Evolutionary conservation across 2,888 invertebrate genomes (phyloP), one percentile per base, ranked within the genome.

Genomic region (Acrocera orbiculus): DNA sequence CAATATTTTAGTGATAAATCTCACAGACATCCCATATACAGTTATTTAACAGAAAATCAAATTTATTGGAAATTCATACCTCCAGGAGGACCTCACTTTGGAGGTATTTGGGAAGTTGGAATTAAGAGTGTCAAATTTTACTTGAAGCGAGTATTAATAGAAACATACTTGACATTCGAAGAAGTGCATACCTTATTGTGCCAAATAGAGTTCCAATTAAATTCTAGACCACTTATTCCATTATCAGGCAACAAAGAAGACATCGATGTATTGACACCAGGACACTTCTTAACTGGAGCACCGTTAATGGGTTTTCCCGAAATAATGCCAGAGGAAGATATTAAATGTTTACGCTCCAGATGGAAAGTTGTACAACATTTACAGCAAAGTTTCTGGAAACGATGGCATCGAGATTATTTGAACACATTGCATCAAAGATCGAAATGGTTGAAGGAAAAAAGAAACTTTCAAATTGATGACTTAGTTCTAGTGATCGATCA

Each of bases 171-270:
- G 5, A 25, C 30, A 4, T 37, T 31, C 13, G 44, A 48, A 35
- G 46, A 52, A 31, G 36, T 47, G 16, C 16, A 34, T 13, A 50
- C 47, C 3, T 13, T 47, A 1, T 11, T 42, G 4, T 33, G 36
- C 14, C 45, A 46, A 35, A 41, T 47, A n/a, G 46, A 27, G 14
- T 23, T 22, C 9, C 14, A 17, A 13, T 14, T 34, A 8, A 34
- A 34, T 29, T 34, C 29, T 1, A 10, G 34, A 14, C 36, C 25
- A 6, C 4, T 32, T 3, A 25, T 7, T 13, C 16, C 32, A n/a
- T 10, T 32, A 15, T 16, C 25, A 4, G 4, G 10, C 16, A 24
- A 22, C 5, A 13, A 15, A 3, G n/a, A n/a, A 16, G 32, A 32
- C 11, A 5, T 25, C 4, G 14, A 14, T 13, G 25, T 16, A 7